Percentiles rank a stretch among this genome's conserved stretches.
Evolutionary conservation across 37 sponge, comb jelly and placozoan species (phyloP).

Genomic region (Corticium candelabrum): DNA sequence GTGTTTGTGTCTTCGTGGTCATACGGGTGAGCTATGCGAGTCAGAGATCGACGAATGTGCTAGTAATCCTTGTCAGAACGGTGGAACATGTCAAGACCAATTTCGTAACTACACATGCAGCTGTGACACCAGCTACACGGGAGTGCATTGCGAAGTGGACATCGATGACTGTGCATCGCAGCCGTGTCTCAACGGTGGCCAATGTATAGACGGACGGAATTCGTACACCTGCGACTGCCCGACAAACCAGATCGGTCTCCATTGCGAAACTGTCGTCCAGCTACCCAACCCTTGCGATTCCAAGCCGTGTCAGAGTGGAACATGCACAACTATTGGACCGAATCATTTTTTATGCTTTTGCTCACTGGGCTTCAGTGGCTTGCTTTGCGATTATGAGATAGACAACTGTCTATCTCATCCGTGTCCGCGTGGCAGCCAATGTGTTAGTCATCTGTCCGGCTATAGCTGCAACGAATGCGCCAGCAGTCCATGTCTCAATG

Average conservation of each 20-base stretch:
- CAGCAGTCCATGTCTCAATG: neutral
- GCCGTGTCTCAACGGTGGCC: neutral
- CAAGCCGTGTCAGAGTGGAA: neutral
- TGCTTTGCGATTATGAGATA: neutral
- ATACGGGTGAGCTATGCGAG: neutral
- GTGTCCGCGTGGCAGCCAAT: neutral
- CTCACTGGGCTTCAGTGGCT: constrained; percentile 1
- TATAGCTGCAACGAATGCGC: constrained; percentile 1
- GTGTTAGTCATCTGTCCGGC: neutral
- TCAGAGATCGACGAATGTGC: neutral
- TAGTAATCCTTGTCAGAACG: neutral
- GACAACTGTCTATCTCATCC: neutral
- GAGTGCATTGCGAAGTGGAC: neutral
- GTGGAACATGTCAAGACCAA: neutral
- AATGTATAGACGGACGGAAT: neutral
- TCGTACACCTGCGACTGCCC: neutral
- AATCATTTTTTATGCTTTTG: constrained; percentile 1
- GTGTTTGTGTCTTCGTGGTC: neutral
- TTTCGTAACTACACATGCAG: neutral
- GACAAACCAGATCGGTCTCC: neutral
- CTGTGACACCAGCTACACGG: neutral
- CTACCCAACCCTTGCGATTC: neutral
- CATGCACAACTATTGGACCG: neutral
- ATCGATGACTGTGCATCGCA: neutral
- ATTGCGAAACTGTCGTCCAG: neutral